Conservation (phyloP, 1,140 invertebrate genomes). For the Monomorium pharaonis region DNA sequence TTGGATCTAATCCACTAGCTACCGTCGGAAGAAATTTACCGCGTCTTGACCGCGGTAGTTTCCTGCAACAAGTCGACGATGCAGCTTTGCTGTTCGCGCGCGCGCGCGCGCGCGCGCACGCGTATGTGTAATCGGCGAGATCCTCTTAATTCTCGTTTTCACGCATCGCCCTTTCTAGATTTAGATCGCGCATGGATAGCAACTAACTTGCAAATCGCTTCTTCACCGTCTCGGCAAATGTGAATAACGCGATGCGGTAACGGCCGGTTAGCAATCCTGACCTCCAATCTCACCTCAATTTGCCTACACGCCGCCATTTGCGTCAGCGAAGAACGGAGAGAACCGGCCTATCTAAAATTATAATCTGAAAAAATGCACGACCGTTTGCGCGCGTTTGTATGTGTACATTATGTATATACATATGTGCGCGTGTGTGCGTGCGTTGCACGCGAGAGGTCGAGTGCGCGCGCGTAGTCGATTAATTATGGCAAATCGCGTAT, state of each 20-base stretch:
- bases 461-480: conserved; percentile 74
- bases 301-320: conserved; percentile 84
- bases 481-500: conserved; percentile 75
- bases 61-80: conserved; percentile 40
- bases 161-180: conserved; percentile 50
- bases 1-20: conserved; percentile 37
- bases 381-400: conserved; percentile 32
- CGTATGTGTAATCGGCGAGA: conserved; percentile 13
- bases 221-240: conserved; percentile 70
- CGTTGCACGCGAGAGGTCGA: conserved; percentile 54
- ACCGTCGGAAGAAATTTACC: conserved; percentile 43
- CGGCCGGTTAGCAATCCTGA: conserved; percentile 78
- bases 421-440: neutral
- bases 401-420: neutral
- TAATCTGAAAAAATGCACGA: conserved; percentile 82
- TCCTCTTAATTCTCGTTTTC: conserved; percentile 56
- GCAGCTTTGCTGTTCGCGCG: neutral
- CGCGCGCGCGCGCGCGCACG: neutral
- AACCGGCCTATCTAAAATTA: conserved; percentile 85
- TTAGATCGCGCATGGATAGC: conserved; percentile 25
- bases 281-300: conserved; percentile 86
- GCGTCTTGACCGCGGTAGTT: conserved; percentile 37
- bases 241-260: conserved; percentile 55
- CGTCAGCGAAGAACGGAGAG: conserved; percentile 73
- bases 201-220: conserved; percentile 61